Base-by-base conservation (phyloP, 2,797 vertebrate species). In the Crenuchus spilurus region DNA sequence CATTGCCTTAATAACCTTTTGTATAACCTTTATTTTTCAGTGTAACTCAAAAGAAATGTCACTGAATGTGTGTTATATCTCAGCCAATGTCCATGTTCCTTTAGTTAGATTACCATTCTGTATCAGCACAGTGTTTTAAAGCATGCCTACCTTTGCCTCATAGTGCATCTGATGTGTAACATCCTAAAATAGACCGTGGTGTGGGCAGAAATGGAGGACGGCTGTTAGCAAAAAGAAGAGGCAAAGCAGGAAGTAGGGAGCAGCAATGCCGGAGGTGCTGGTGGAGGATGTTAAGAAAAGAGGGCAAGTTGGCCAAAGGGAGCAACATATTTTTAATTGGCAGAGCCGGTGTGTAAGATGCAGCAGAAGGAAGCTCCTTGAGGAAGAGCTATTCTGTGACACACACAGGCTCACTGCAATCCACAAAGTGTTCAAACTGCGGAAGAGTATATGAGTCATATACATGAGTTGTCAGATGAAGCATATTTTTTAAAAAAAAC, bases 241-340 rank as follows among this genome's bases (percentile, higher is more conserved):
- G 28, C 60, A 39, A 69, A 30, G 20, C 31, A 54, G 31, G 33
- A 58, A 74, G 20, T 49, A 24, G 39, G 66, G 42, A 60, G n/a
- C 46, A 49, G 31, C 24, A 16, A 37, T 58, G 51, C 62, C 7
- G 31, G 48, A 52, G 33, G 44, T 66, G 26, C 16, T 61, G 26
- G 44, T 61, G 54, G 33, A 51, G 48, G 55, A 60, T 60, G 54
- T 60, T 49, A 22, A 26, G 41, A 74, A 42, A 49, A 14, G 52
- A 49, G 41, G 20, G 58, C 58, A 42, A 62, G 35, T 37, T 60
- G 57, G 54, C 42, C 54, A 74, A 67, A 57, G 64, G 63, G 55
- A 33, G 26, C 64, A 51, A 67, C 58, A 39, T 24, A 51, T 31
- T 61, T 75, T 68, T 61, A 61, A 65, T 68, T 68, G 35, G 54